These are phyloP conservation scores for Xenus cinereus DNA, from an alignment of 2,113 vertebrate genomes.

Conservation along the genomic window DNA sequence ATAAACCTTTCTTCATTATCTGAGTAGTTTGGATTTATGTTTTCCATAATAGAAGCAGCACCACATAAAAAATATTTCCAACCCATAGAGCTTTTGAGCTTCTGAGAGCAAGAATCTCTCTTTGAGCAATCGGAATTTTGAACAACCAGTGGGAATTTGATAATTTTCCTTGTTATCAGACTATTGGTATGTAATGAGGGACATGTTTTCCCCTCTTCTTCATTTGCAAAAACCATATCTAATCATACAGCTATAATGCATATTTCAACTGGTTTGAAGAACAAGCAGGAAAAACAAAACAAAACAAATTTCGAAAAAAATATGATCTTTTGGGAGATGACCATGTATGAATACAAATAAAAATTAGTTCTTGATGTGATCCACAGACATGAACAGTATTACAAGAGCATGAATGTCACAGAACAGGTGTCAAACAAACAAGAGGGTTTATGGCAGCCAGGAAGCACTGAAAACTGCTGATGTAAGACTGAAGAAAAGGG, in stretches of 20 bases:
- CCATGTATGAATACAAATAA: background rate
- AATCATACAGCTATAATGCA: background rate
- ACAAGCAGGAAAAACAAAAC: background rate
- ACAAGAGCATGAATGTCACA: background rate
- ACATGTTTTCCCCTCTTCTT: background rate
- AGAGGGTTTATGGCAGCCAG: background rate
- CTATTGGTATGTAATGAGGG: background rate
- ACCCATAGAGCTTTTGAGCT: background rate
- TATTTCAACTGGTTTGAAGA: background rate
- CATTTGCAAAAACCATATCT: background rate
- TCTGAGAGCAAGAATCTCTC: background rate
- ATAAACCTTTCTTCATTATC: background rate
- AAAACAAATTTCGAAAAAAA: background rate
- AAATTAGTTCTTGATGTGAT: background rate
- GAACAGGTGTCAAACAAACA: background rate
- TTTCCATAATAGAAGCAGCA: background rate
- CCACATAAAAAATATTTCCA: background rate
- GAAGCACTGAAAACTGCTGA: background rate
- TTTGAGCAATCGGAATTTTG: background rate
- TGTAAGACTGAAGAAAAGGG: background rate
- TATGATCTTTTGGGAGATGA: background rate
- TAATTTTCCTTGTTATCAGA: background rate
- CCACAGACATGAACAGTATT: background rate
- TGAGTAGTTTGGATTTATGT: background rate
- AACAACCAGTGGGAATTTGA: background rate